phyloP scores from a whole-genome alignment of 2,888 invertebrate genomes.

The Aphodius sticticus region DNA sequence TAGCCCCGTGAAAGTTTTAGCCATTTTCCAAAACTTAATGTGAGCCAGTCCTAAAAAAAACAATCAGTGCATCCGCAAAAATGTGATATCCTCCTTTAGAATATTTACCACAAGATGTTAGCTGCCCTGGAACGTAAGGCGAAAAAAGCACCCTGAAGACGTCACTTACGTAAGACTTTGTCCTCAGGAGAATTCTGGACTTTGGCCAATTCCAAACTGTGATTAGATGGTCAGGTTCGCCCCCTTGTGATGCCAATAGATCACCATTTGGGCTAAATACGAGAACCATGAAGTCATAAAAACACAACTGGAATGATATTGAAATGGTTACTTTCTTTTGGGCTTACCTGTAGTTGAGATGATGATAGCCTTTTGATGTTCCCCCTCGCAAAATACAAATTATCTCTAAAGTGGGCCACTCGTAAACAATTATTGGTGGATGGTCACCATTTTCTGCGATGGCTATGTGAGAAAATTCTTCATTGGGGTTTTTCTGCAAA shows the following conservation, averaged over 20 bases:
- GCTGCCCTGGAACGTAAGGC: constrained; percentile 77
- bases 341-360: constrained; percentile 74
- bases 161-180: constrained; percentile 85
- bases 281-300: not conserved
- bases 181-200: constrained; percentile 77
- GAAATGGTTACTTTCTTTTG: not conserved
- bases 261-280: constrained; percentile 77
- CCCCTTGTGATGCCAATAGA: constrained; percentile 82
- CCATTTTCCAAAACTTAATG: constrained; percentile 95
- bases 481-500: constrained; percentile 69
- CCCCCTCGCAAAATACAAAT: constrained; percentile 78
- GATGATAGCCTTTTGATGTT: constrained; percentile 76
- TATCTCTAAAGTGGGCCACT: constrained; percentile 82
- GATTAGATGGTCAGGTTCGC: constrained; percentile 85
- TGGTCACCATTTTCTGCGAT: constrained; percentile 78
- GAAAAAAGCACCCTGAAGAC: constrained; percentile 85
- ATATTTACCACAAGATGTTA: constrained; percentile 74
- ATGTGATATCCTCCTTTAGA: not conserved
- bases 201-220: constrained; percentile 91
- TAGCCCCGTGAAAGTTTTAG: constrained; percentile 87
- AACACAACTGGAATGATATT: not conserved
- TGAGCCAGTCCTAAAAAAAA: constrained; percentile 66
- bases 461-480: constrained; percentile 72
- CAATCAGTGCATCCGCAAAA: constrained; percentile 46
- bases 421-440: constrained; percentile 83